Conservation (phyloP, 2,888 invertebrate genomes). For the Punctoribates punctum region DNA sequence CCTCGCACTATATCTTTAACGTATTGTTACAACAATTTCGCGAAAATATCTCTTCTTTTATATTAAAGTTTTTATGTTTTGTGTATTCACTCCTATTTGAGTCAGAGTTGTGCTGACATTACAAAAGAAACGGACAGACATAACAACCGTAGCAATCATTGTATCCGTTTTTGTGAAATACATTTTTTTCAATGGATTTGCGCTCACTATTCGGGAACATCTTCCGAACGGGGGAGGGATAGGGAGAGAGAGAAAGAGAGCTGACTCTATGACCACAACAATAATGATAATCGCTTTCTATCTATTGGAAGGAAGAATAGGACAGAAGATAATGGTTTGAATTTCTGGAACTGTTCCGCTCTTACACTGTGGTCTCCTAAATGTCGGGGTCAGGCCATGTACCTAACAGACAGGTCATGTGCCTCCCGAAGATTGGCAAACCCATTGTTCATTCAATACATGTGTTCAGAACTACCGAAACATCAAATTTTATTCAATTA, state of each 20-base stretch:
- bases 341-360: not conserved
- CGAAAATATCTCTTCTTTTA: not conserved
- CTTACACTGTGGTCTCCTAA: not conserved
- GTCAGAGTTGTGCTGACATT: too few relatives aligned
- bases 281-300: slow-evolving; percentile 11
- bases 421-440: not conserved
- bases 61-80: too few relatives aligned
- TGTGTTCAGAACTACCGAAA: not conserved
- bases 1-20: not conserved
- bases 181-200: slow-evolving; percentile 4
- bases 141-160: slow-evolving; percentile 31
- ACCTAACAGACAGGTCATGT: not conserved
- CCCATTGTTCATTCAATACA: not conserved
- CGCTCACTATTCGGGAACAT: slow-evolving; percentile 5
- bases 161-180: slow-evolving; percentile 29
- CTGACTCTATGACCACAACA: not conserved
- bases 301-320: not conserved
- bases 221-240: not conserved
- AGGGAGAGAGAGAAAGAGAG: not conserved
- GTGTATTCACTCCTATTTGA: too few relatives aligned
- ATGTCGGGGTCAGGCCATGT: not conserved
- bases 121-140: not conserved
- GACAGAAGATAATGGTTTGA: not conserved
- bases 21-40: not conserved
- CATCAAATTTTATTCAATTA: not conserved